Conservation (phyloP, 2,888 invertebrate genomes). For the Sinodicranocentrus sp. region DNA sequence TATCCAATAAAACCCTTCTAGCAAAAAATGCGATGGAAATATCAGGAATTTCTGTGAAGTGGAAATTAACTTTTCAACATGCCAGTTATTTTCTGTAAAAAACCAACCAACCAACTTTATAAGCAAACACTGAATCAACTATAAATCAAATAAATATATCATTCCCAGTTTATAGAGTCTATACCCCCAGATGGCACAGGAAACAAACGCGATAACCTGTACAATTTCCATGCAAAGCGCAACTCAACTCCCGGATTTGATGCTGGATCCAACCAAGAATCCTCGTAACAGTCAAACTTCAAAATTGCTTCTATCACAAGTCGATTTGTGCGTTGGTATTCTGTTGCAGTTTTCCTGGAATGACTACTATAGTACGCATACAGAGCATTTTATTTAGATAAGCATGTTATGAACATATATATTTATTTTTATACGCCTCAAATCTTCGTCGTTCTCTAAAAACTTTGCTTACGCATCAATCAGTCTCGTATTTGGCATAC, state of each 20-base stretch:
- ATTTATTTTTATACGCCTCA: too few relatives aligned
- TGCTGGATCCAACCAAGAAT: background rate
- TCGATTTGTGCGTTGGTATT: conserved; percentile 20
- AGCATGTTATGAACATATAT: too few relatives aligned
- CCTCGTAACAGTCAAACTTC: conserved; percentile 27
- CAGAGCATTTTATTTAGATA: too few relatives aligned
- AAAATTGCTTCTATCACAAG: conserved; percentile 30
- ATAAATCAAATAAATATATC: too few relatives aligned
- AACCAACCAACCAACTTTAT: too few relatives aligned
- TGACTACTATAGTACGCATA: too few relatives aligned
- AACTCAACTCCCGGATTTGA: background rate
- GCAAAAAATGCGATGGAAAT: conserved; percentile 12
- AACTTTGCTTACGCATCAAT: conserved; percentile 26
- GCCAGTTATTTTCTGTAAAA: conserved; percentile 50
- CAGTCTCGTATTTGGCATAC: background rate
- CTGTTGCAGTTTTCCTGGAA: background rate
- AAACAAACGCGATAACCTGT: conserved; percentile 4
- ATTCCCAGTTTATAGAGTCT: too few relatives aligned
- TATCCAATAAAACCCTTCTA: conserved; percentile 29
- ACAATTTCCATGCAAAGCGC: conserved; percentile 26
- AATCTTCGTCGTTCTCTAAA: too few relatives aligned
- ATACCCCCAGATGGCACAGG: conserved; percentile 14
- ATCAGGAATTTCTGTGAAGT: conserved; percentile 2
- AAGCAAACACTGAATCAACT: too few relatives aligned
- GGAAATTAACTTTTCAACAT: conserved; percentile 8